Evolutionary conservation across 2,113 vertebrate species (phyloP).

Genomic region (Ovis canadensis): DNA sequence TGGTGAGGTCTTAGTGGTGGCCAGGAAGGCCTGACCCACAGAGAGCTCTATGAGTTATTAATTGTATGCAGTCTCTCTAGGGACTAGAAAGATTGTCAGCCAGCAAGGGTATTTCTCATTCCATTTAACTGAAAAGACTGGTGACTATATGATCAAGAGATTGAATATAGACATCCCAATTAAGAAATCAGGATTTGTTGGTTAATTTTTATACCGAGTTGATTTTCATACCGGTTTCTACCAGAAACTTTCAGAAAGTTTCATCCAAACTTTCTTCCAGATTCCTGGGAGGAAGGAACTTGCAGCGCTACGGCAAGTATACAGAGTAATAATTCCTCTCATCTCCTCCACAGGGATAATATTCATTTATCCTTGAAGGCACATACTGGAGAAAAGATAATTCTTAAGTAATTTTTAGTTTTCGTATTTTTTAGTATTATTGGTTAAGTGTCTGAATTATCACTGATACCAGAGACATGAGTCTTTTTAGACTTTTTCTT

Average conservation of each 20-base stretch:
- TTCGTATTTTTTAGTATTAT: background rate
- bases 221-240: background rate
- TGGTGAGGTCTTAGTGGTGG: background rate
- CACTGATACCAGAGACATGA: background rate
- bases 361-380: background rate
- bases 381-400: background rate
- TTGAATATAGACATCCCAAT: background rate
- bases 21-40: background rate
- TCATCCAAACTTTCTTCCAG: background rate
- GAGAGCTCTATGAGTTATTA: background rate
- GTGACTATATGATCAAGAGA: background rate
- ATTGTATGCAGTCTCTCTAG: background rate
- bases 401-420: too few species aligned
- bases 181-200: background rate
- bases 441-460: background rate
- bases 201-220: background rate
- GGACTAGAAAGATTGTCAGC: background rate
- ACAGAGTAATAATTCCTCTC: background rate
- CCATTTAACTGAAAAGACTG: background rate
- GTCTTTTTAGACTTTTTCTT: background rate
- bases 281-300: background rate
- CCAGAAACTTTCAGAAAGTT: background rate
- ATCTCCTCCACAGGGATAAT: background rate
- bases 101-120: background rate
- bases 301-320: background rate